These are phyloP conservation scores for Cebus imitator DNA, from an alignment of 2,113 vertebrate species.

Conservation along the genomic window DNA sequence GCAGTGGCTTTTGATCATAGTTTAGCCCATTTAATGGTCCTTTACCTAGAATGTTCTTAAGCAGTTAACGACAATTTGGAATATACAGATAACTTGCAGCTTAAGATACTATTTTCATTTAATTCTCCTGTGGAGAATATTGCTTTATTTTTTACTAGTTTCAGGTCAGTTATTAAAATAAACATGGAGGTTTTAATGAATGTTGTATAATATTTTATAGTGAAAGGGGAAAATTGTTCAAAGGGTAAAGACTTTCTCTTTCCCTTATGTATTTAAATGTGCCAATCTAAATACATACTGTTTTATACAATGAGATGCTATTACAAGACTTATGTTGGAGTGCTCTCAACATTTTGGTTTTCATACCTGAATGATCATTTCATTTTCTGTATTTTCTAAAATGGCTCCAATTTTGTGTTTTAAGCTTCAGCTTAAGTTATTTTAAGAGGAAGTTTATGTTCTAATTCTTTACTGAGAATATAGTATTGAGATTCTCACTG, in stretches of 20 bases:
- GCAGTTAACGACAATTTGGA: conserved; percentile 65
- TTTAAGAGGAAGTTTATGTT: conserved; percentile 70
- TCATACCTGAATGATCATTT: conserved; percentile 66
- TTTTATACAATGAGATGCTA: conserved; percentile 71
- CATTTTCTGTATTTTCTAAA: conserved; percentile 67
- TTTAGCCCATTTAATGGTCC: conserved; percentile 42
- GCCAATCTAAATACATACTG: conserved; percentile 79
- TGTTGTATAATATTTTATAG: conserved; percentile 71
- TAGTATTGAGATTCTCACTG: conserved; percentile 72
- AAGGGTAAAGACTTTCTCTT: conserved; percentile 69
- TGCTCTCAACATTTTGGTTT: conserved; percentile 69
- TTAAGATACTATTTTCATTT: conserved; percentile 75
- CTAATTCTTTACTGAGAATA: conserved; percentile 67
- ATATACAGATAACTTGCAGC: conserved; percentile 65
- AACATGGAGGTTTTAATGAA: conserved; percentile 75
- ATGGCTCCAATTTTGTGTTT: conserved; percentile 66
- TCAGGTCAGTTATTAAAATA: conserved; percentile 69
- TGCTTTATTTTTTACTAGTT: conserved; percentile 77
- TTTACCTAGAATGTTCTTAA: conserved; percentile 67
- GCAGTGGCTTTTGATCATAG: conserved; percentile 32
- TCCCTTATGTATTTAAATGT: conserved; percentile 79
- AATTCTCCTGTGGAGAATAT: conserved; percentile 77
- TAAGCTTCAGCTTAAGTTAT: conserved; percentile 68
- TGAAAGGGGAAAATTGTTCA: conserved; percentile 65
- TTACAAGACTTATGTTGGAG: conserved; percentile 54